Evolutionary conservation across 2,888 invertebrate genomes (phyloP).

Genomic region (Atethmia centrago): DNA sequence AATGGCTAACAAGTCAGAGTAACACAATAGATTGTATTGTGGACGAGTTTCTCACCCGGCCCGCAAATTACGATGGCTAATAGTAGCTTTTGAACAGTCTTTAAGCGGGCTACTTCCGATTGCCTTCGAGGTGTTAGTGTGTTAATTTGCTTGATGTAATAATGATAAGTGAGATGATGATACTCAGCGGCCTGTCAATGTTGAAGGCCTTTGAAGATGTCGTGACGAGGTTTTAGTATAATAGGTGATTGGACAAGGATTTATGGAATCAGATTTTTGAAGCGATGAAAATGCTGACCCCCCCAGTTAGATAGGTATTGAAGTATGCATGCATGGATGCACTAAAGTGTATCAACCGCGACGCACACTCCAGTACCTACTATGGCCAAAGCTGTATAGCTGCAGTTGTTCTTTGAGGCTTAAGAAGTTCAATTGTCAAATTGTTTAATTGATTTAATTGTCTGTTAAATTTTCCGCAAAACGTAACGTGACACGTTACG

Average conservation of each 20-base stretch:
- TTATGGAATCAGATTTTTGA: not conserved
- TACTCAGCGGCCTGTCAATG: conserved; percentile 30
- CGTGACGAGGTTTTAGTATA: not conserved
- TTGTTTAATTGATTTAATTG: too few relatives aligned
- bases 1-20: conserved; percentile 57
- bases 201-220: not conserved
- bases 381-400: too few relatives aligned
- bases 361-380: too few relatives aligned
- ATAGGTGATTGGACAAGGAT: not conserved
- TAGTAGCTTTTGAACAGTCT: conserved; percentile 53
- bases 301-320: not conserved
- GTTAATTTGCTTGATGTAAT: conserved; percentile 48
- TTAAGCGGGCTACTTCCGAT: conserved; percentile 52
- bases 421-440: not conserved
- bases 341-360: too few relatives aligned
- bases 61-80: conserved; percentile 56
- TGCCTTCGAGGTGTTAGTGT: conserved; percentile 44
- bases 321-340: too few relatives aligned
- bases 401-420: too few relatives aligned
- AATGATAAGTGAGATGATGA: conserved; percentile 32
- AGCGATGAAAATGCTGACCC: not conserved
- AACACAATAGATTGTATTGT: conserved; percentile 57
- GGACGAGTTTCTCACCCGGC: conserved; percentile 59
- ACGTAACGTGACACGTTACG: too few relatives aligned
- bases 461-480: too few relatives aligned